Conservation (phyloP, 1,140 invertebrate species). For the Ditylenchus dipsaci region DNA sequence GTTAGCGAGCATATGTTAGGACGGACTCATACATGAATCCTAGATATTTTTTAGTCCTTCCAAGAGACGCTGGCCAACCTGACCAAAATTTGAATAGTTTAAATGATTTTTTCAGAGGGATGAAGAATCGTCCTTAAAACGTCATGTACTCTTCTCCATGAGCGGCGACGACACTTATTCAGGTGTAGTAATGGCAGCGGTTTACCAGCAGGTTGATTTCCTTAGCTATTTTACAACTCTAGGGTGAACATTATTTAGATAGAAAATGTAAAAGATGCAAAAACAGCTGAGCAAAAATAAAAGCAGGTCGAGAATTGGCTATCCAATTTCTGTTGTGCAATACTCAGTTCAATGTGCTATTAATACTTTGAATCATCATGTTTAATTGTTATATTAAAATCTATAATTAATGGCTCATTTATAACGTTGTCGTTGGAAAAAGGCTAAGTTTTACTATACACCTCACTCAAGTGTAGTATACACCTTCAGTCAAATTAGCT, state of each 20-base stretch:
- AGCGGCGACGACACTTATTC: constrained; percentile 39
- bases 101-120: neutral
- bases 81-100: neutral
- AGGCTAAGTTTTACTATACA: too few relatives aligned
- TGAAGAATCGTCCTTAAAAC: constrained; percentile 17
- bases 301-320: constrained; percentile 29
- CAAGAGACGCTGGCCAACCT: neutral
- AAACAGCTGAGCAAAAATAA: neutral
- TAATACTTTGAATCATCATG: too few relatives aligned
- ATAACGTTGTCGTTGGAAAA: too few relatives aligned
- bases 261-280: constrained; percentile 15
- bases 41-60: neutral
- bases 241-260: constrained; percentile 24
- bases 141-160: constrained; percentile 50
- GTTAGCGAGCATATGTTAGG: too few relatives aligned
- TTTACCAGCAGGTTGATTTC: constrained; percentile 43
- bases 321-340: constrained; percentile 44
- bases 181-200: constrained; percentile 40
- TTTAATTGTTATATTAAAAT: too few relatives aligned
- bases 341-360: constrained; percentile 42
- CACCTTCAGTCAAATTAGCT: too few relatives aligned
- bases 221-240: neutral
- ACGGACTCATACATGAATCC: too few relatives aligned
- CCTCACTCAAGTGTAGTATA: too few relatives aligned
- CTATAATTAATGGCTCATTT: too few relatives aligned